Conservation (phyloP, 2,113 vertebrate genomes). For the Nanorana parkeri region DNA sequence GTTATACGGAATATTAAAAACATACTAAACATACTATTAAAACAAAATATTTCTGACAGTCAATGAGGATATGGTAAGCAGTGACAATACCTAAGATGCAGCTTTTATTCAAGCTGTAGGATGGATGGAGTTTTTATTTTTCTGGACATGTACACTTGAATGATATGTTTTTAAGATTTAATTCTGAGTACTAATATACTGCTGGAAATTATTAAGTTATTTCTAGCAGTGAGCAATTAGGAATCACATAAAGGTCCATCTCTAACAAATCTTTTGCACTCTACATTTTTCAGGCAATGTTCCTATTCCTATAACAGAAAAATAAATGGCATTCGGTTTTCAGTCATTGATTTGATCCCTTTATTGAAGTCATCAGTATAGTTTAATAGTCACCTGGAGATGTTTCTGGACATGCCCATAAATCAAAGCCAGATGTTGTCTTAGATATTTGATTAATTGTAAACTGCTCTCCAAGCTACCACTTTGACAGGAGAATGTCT, state of each 20-base stretch:
- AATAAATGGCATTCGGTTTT: slow-evolving; percentile 1
- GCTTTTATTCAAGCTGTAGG: too few species aligned
- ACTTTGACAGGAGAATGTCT: slow-evolving; percentile 45
- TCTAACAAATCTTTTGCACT: slow-evolving; percentile 2
- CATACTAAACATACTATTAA: too few species aligned
- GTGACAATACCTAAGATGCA: too few species aligned
- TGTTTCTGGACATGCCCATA: slow-evolving; percentile 49
- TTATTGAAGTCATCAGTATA: slow-evolving; percentile 49
- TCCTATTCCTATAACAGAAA: slow-evolving; percentile 17
- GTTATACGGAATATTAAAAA: too few species aligned
- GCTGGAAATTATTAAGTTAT: too few species aligned
- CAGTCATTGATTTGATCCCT: slow-evolving; percentile 47
- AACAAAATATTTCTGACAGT: too few species aligned
- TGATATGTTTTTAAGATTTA: too few species aligned
- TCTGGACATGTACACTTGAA: too few species aligned
- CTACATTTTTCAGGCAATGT: slow-evolving; percentile 4
- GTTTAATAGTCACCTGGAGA: slow-evolving; percentile 55
- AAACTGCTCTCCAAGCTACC: slow-evolving; percentile 27
- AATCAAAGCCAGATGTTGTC: slow-evolving; percentile 55
- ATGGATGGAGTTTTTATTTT: too few species aligned
- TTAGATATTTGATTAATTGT: slow-evolving; percentile 54
- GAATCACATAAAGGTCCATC: background rate
- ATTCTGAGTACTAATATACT: too few species aligned
- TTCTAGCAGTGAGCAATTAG: background rate
- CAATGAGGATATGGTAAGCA: too few species aligned